Evolutionary conservation across 2,113 vertebrate genomes (phyloP).

Genomic region (Galbula dea): DNA sequence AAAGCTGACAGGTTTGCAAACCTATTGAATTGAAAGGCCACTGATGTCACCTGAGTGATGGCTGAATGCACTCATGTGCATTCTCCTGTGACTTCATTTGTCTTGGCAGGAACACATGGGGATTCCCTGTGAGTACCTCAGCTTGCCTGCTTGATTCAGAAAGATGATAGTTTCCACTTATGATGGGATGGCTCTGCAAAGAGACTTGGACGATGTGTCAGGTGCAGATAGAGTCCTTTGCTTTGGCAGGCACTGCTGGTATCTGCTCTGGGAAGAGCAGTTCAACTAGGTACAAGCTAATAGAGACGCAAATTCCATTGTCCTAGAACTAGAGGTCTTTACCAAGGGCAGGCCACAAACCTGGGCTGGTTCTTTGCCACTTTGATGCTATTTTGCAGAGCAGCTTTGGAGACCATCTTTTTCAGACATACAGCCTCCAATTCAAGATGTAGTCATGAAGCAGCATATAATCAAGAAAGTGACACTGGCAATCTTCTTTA

Average conservation of each 20-base stretch:
- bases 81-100: background rate
- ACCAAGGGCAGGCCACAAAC: background rate
- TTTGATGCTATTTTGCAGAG: background rate
- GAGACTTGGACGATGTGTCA: background rate
- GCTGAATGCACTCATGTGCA: background rate
- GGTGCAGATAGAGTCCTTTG: background rate
- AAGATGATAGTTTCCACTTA: background rate
- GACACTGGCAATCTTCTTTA: background rate
- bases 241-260: background rate
- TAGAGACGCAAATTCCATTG: background rate
- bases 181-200: background rate
- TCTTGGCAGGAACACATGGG: accelerated
- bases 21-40: background rate
- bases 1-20: background rate
- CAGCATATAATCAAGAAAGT: slow-evolving; percentile 30
- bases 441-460: background rate
- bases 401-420: background rate
- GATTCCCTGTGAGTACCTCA: background rate
- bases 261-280: background rate
- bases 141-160: background rate
- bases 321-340: background rate
- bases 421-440: background rate
- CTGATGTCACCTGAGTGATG: background rate
- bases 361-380: background rate
- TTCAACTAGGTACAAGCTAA: background rate